phyloP scores from a whole-genome alignment of 2,797 vertebrate species.

The Ara ararauna region DNA sequence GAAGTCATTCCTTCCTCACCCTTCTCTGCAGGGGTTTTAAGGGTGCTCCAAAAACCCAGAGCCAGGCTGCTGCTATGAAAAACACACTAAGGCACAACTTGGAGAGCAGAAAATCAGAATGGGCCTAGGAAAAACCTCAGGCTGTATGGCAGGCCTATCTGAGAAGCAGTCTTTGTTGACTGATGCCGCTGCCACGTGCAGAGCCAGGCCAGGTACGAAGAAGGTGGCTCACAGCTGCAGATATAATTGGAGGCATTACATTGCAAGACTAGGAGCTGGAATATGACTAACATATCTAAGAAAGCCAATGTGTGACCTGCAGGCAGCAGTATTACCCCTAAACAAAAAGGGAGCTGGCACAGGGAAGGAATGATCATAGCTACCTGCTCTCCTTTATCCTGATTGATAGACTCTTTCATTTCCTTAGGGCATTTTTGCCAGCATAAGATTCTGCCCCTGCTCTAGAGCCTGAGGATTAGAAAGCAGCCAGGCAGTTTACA shows the following conservation, averaged over 20 bases:
- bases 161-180: not conserved
- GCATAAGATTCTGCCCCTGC: not conserved
- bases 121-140: not conserved
- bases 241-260: not conserved
- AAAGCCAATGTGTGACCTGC: not conserved
- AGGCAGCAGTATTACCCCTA: not conserved
- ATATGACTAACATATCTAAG: not conserved
- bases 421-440: not conserved
- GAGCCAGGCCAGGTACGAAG: not conserved
- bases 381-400: not conserved
- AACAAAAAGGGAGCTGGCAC: not conserved
- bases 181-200: not conserved
- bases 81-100: not conserved
- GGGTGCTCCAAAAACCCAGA: not conserved
- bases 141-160: fast-evolving
- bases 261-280: not conserved
- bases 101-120: not conserved
- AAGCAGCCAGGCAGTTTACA: not conserved
- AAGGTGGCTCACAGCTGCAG: not conserved
- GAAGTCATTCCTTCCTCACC: not conserved
- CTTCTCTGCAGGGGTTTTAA: not conserved
- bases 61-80: not conserved
- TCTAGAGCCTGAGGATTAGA: not conserved
- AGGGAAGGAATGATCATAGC: not conserved
- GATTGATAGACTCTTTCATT: not conserved